Evolutionary conservation across 1,140 invertebrate species (phyloP).

Genomic region (Limonius californicus): DNA sequence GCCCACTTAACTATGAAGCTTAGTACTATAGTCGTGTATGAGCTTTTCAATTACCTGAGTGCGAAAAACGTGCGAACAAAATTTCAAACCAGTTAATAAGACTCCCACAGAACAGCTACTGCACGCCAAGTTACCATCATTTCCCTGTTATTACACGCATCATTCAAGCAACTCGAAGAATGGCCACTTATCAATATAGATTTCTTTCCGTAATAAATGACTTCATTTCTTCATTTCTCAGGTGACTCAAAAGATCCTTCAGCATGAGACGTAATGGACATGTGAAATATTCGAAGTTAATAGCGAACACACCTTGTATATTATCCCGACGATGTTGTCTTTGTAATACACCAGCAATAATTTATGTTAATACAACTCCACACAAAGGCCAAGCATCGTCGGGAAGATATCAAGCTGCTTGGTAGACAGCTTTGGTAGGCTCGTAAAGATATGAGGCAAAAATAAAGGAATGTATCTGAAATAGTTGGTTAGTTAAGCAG

Average conservation of each 20-base stretch:
- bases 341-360: constrained; percentile 12
- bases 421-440: constrained; percentile 12
- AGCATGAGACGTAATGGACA: constrained; percentile 7
- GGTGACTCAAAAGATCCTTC: not conserved
- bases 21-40: too few relatives aligned
- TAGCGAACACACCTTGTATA: constrained; percentile 11
- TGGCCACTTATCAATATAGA: not conserved
- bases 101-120: too few relatives aligned
- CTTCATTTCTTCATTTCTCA: not conserved
- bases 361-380: constrained; percentile 13
- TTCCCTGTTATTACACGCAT: too few relatives aligned
- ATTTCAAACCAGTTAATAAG: too few relatives aligned
- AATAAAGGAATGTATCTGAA: constrained; percentile 11
- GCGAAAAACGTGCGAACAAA: too few relatives aligned
- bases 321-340: constrained; percentile 12
- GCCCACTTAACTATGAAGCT: too few relatives aligned
- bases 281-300: constrained; percentile 13
- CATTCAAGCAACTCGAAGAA: too few relatives aligned
- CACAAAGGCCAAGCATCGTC: constrained; percentile 11
- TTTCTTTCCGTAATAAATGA: constrained; percentile 2
- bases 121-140: too few relatives aligned
- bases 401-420: constrained; percentile 9
- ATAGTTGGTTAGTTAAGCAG: constrained; percentile 13
- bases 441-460: constrained; percentile 12
- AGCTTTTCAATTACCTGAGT: too few relatives aligned